Conservation (phyloP, 2,113 vertebrate genomes). For the Pao palembangensis region DNA sequence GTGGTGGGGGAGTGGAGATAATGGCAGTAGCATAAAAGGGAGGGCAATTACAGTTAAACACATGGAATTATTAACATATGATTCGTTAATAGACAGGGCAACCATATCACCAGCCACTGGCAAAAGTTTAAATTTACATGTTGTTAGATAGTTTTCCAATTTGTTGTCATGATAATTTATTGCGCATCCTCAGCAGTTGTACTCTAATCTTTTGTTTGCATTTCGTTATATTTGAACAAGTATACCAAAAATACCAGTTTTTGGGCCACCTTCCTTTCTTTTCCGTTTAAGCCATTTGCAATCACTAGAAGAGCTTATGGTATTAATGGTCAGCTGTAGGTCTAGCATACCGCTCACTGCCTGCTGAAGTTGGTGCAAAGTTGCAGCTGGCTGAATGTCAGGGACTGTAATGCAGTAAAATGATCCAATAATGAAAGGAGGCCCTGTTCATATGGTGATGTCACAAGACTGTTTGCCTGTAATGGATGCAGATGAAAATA, state of each 20-base stretch:
- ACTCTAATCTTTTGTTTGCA: constrained; percentile 31
- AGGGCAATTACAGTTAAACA: constrained; percentile 52
- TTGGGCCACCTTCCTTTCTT: constrained; percentile 38
- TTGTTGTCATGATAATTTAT: constrained; percentile 14
- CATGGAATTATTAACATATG: constrained; percentile 60
- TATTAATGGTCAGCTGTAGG: constrained; percentile 57
- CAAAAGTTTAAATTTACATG: not conserved
- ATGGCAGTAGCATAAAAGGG: constrained; percentile 54
- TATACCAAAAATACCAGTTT: constrained; percentile 24
- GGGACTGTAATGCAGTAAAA: constrained; percentile 65
- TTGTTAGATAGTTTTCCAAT: not conserved
- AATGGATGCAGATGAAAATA: constrained; percentile 9
- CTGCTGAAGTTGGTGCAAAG: constrained; percentile 60
- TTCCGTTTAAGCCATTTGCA: constrained; percentile 29
- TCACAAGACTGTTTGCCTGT: constrained; percentile 38
- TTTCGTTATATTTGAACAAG: constrained; percentile 13
- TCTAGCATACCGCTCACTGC: constrained; percentile 44
- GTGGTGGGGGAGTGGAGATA: constrained; percentile 26
- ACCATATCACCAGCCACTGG: not conserved
- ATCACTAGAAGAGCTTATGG: constrained; percentile 67
- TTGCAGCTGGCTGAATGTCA: constrained; percentile 64
- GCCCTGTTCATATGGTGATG: constrained; percentile 44
- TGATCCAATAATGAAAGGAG: constrained; percentile 52
- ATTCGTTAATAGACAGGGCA: constrained; percentile 28
- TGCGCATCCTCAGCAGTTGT: constrained; percentile 61